Base-by-base conservation (phyloP, 2,888 invertebrate species). In the Drosophila nigricruria region DNA sequence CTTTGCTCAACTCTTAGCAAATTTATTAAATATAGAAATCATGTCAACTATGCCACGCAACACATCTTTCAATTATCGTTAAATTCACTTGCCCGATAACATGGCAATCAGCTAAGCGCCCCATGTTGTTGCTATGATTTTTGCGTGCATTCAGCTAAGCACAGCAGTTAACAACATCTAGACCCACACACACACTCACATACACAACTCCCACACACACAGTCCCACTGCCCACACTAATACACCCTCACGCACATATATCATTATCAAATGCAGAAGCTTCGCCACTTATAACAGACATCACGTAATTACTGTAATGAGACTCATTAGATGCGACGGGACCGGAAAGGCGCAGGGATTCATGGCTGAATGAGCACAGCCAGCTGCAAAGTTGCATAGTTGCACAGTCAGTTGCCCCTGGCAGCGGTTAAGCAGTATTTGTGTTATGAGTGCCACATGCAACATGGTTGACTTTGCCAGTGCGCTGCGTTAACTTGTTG, bases 271-370 rank as follows among this genome's bases (percentile, higher is more conserved):
- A 65, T 66, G 69, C 52, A 20, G 38, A 25, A 38, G 60, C 43
- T 69, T 65, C 59, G 45, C 69, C 70, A 72, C 65, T 65, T 71
- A 64, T 57, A 47, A 45, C 62, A 64, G 60, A 50, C 69, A 73
- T 70, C 56, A 63, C 63, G 82, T 79, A 82, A 85, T 85, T 82
- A 82, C 78, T 73, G 67, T 85, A 85, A 85, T 88, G 86, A 88
- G 80, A 54, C 86, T 80, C 82, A 88, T 85, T 88, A 80, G 79
- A 68, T 64, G 69, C 61, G 59, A 63, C 45, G n/a, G n/a, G n/a
- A 47, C 23, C 47, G 53, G 58, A 71, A 70, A 43, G 54, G 49
- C 66, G 10, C 36, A n/a, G 18, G 16, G 42, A 38, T 9, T 18
- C 42, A 56, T 23, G 54, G 12, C 18, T 32, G 49, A 43, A 53